These are phyloP conservation scores for Vanessa atalanta DNA, from an alignment of 1,140 invertebrate genomes.

Conservation along the genomic window DNA sequence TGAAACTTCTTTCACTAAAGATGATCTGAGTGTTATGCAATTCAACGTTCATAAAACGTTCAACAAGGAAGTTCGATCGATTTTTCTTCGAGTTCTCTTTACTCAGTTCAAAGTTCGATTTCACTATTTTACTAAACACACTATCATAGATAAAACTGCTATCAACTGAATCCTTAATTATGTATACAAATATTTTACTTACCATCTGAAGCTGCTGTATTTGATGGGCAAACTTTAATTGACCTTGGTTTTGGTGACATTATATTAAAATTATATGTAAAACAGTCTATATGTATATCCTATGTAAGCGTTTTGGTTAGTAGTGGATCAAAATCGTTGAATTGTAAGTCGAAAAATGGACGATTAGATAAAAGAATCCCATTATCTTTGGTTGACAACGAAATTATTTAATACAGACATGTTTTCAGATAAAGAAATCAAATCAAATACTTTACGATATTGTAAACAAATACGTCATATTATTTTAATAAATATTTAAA, in stretches of 20 bases:
- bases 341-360: constrained; percentile 9
- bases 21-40: no score
- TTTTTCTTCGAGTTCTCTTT: no score
- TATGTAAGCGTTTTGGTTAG: constrained; percentile 12
- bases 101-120: no score
- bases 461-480: constrained; percentile 3
- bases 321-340: constrained; percentile 17
- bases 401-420: constrained; percentile 29
- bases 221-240: constrained; percentile 38
- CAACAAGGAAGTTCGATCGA: no score
- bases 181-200: constrained; percentile 29
- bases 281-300: constrained; percentile 16
- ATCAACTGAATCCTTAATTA: no score
- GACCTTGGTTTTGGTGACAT: constrained; percentile 15
- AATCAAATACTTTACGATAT: constrained; percentile 6
- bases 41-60: no score
- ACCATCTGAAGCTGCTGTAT: constrained; percentile 57
- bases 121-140: no score
- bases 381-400: constrained; percentile 32
- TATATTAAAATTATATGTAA: constrained; percentile 12
- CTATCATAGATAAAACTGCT: no score
- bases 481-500: neutral
- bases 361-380: constrained; percentile 30
- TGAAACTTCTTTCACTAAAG: no score
- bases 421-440: constrained; percentile 18